Conservation (phyloP, 2,888 invertebrate genomes). For the Zelleria hepariella region DNA sequence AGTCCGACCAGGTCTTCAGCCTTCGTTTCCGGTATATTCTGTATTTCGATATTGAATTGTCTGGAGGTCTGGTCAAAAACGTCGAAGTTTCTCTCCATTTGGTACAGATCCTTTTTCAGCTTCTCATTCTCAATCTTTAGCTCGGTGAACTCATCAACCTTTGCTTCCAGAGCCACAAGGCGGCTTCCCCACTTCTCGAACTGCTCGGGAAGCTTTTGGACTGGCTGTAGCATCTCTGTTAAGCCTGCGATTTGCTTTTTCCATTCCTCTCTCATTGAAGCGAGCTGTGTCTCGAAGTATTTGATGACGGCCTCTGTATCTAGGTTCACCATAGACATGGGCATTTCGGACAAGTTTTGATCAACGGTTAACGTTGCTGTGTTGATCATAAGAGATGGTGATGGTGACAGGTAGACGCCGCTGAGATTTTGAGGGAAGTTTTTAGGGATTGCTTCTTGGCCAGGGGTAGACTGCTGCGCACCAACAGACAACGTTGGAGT, state of each 20-base stretch:
- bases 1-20: neutral
- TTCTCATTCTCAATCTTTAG: neutral
- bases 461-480: too few relatives aligned
- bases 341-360: neutral
- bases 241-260: neutral
- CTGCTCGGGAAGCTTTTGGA: neutral
- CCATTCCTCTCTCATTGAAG: neutral
- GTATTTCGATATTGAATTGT: slow-evolving; percentile 9
- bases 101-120: neutral
- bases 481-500: too few relatives aligned
- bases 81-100: neutral
- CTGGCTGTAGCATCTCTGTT: neutral
- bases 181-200: neutral
- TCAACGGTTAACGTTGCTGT: too few relatives aligned
- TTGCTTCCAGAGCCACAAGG: neutral
- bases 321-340: neutral
- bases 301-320: neutral
- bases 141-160: neutral
- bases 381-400: too few relatives aligned
- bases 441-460: too few relatives aligned
- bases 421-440: too few relatives aligned
- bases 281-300: neutral
- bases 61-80: slow-evolving; percentile 9
- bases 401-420: too few relatives aligned
- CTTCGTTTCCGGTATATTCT: slow-evolving; percentile 6